Percentiles rank a stretch among this genome's conserved stretches.
phyloP scores from a whole-genome alignment of 2,113 vertebrate species.

The Crotophaga sulcirostris region DNA sequence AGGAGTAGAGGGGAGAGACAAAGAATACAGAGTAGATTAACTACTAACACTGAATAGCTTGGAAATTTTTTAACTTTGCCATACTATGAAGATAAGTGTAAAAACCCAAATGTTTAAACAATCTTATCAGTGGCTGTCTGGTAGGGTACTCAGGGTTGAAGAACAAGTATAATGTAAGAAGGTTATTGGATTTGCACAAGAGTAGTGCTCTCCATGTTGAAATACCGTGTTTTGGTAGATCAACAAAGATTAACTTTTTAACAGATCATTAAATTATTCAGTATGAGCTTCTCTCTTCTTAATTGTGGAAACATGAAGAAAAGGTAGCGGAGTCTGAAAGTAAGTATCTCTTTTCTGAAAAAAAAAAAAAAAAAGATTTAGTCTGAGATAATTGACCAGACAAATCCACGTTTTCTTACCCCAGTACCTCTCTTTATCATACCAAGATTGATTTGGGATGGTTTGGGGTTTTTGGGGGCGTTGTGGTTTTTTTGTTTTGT shows the following conservation, averaged over 20 bases:
- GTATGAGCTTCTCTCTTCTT: background rate
- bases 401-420: background rate
- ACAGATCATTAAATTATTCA: background rate
- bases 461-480: background rate
- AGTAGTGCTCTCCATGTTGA: background rate
- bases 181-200: background rate
- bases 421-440: fast-evolving
- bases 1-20: background rate
- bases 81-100: background rate
- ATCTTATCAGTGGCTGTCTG: background rate
- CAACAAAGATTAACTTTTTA: background rate
- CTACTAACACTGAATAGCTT: background rate
- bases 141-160: background rate
- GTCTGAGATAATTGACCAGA: background rate
- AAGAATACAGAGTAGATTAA: background rate
- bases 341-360: background rate
- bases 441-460: background rate
- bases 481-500: too few relatives aligned
- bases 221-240: background rate
- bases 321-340: background rate
- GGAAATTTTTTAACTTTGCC: background rate
- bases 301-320: background rate
- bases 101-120: background rate
- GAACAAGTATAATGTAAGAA: background rate
- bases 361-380: background rate